Conservation (phyloP, 1,140 invertebrate genomes). For the Zaprionus inermis region DNA sequence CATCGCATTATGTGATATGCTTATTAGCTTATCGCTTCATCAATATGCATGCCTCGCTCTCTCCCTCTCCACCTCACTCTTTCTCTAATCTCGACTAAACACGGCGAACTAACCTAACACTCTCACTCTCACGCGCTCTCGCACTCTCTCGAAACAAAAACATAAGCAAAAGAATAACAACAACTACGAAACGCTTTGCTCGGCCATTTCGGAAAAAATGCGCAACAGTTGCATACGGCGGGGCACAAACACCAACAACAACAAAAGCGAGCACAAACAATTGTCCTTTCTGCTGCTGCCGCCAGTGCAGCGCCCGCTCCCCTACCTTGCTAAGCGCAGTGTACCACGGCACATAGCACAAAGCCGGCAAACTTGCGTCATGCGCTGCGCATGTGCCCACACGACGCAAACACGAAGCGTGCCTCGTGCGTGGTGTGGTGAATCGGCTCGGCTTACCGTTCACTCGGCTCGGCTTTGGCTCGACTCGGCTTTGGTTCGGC, state of each 20-base stretch:
- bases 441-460: not conserved
- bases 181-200: constrained; percentile 7
- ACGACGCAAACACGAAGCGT: constrained; percentile 39
- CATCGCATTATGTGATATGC: constrained; percentile 45
- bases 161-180: constrained; percentile 40
- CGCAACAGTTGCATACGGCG: constrained; percentile 76
- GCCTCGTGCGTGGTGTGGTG: constrained; percentile 7
- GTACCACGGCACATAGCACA: constrained; percentile 6
- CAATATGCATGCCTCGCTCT: constrained; percentile 15
- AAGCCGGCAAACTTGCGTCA: constrained; percentile 54
- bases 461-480: not conserved
- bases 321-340: not conserved
- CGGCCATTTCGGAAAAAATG: constrained; percentile 73
- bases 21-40: constrained; percentile 44
- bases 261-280: constrained; percentile 61
- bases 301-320: constrained; percentile 18
- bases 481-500: not conserved
- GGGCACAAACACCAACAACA: constrained; percentile 41
- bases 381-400: constrained; percentile 77
- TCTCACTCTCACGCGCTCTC: not conserved
- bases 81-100: not conserved
- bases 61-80: not conserved
- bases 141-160: constrained; percentile 18
- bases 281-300: constrained; percentile 67
- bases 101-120: not conserved